Percentiles rank a stretch among this genome's conserved stretches.
These are phyloP conservation scores for Hartigia nigra DNA, from an alignment of 2,888 invertebrate species.

Conservation along the genomic window DNA sequence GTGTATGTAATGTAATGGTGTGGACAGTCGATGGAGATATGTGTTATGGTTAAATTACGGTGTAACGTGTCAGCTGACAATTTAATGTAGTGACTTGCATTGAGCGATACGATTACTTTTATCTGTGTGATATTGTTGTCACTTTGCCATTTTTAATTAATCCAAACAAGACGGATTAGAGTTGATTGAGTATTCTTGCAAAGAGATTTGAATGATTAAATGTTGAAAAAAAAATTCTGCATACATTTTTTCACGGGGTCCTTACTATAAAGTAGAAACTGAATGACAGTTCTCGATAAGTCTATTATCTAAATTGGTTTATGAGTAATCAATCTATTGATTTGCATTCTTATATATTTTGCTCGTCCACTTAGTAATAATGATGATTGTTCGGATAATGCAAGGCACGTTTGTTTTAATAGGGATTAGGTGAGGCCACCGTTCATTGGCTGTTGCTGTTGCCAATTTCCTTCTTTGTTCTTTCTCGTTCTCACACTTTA, in stretches of 20 bases:
- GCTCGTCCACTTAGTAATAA: not conserved
- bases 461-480: not conserved
- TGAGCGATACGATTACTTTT: not conserved
- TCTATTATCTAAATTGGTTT: not conserved
- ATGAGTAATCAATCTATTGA: not conserved
- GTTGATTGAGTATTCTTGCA: not conserved
- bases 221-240: not conserved
- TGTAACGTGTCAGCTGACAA: not conserved
- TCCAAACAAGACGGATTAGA: not conserved
- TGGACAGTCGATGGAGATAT: not conserved
- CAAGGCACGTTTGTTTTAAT: not conserved
- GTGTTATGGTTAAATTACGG: not conserved
- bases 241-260: not conserved
- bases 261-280: not conserved
- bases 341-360: not conserved
- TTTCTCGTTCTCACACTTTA: not conserved
- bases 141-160: not conserved
- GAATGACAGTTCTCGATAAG: not conserved
- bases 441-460: not conserved
- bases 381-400: not conserved
- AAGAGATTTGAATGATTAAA: not conserved
- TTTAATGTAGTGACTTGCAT: not conserved
- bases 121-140: not conserved
- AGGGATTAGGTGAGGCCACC: not conserved
- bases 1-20: not conserved